Evolutionary conservation across 2,113 vertebrate genomes (phyloP).

Genomic region (Pygoscelis antarcticus): DNA sequence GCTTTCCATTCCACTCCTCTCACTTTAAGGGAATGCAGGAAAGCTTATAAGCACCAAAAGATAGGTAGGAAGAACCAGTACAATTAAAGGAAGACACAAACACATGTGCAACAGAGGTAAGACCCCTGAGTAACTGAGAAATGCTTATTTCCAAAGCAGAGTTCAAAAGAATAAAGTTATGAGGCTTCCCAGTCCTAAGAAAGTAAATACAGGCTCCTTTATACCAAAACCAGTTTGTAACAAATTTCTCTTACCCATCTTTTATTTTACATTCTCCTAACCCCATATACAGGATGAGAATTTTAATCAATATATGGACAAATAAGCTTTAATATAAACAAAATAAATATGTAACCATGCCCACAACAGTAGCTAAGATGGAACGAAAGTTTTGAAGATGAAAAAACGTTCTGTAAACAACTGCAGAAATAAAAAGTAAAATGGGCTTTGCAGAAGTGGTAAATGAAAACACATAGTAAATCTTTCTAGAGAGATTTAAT

Average conservation of each 20-base stretch:
- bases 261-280: neutral
- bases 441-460: neutral
- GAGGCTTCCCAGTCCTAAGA: neutral
- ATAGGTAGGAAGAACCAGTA: neutral
- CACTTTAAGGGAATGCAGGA: neutral
- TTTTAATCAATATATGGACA: neutral
- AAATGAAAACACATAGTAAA: neutral
- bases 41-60: neutral
- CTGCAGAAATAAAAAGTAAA: neutral
- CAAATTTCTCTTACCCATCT: neutral
- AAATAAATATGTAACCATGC: neutral
- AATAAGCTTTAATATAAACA: neutral
- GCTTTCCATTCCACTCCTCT: neutral
- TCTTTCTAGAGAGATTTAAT: neutral
- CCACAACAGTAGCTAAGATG: neutral
- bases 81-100: conserved; percentile 23
- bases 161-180: neutral
- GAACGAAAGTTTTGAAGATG: neutral
- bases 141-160: neutral
- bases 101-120: neutral
- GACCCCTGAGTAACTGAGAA: neutral
- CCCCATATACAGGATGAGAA: neutral
- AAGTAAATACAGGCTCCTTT: neutral
- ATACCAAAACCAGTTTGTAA: neutral
- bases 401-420: neutral